Evolutionary conservation across 2,113 vertebrate species (phyloP), one percentile per base, ranked within the genome.

Genomic region (Chaetura pelagica): DNA sequence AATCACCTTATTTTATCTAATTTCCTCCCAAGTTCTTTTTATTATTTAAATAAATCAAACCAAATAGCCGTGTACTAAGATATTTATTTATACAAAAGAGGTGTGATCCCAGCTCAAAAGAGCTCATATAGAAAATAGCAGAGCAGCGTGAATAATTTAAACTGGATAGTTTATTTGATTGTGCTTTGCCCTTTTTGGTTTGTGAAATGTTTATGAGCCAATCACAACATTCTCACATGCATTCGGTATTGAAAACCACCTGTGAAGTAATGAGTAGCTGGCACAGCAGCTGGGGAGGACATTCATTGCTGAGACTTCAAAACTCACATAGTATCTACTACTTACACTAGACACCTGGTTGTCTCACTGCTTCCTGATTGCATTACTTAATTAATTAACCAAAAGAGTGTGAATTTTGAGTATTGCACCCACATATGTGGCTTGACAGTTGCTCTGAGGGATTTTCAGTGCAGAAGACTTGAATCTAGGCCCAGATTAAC

Each of bases 401-500:
- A 88, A 26, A 34, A 32, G 46, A 73, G 29, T 26, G 59, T 63
- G 55, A 84, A 80, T 92, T 29, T 81, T 71, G 18, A 84, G 61
- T 23, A 14, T 27, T 71, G 51, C 32, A 48, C 9, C 40, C 18
- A 11, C 26, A 10, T 46, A 38, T 5, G 58, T 57, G 54, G 34
- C 46, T 38, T 62, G 44, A 32, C 72, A 58, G 27, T 5, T 87
- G 35, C 18, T 90, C 44, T 92, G 23, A 48, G 68, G 78, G 49
- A 69, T 82, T 75, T 68, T 89, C 17, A 44, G 35, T 61, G 30
- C 27, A 29, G 44, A 80, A 87, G 55, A 67, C 61, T 93, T 95
- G 85, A 96, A 93, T n/a, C 38, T 17, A 77, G 38, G 42, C 72
- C 67, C 57, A 91, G 68, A 88, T 42, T 93, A 95, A 91, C 59